phyloP scores from a whole-genome alignment of 2,113 vertebrate species.

The Thunnus thynnus region DNA sequence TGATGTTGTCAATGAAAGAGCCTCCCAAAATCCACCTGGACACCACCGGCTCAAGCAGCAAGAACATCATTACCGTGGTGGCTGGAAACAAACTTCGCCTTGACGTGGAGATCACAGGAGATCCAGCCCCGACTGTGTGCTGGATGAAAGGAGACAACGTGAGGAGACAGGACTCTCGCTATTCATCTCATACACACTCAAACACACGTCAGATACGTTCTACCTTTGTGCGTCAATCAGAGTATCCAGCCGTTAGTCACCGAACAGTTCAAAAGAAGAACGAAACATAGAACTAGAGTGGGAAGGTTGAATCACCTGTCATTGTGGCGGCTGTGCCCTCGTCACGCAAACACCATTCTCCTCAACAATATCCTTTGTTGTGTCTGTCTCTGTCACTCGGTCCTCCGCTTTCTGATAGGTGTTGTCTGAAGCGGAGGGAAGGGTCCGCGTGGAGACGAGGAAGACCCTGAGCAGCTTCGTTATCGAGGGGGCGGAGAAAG shows the following conservation, averaged over 20 bases:
- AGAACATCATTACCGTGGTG: slow-evolving; percentile 89
- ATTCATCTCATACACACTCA: slow-evolving; percentile 17
- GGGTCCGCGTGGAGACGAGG: slow-evolving; percentile 85
- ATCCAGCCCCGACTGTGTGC: slow-evolving; percentile 87
- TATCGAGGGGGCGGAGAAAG: slow-evolving; percentile 88
- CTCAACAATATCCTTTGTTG: slow-evolving; percentile 10
- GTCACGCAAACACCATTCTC: not conserved
- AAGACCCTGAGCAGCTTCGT: slow-evolving; percentile 88
- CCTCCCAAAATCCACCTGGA: slow-evolving; percentile 95
- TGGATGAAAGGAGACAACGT: slow-evolving; percentile 88
- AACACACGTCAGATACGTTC: slow-evolving; percentile 13
- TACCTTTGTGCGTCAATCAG: slow-evolving; percentile 50
- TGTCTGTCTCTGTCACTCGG: not conserved
- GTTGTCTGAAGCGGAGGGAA: slow-evolving; percentile 82
- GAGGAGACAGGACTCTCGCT: slow-evolving; percentile 49
- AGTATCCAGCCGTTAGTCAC: slow-evolving; percentile 30
- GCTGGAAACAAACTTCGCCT: slow-evolving; percentile 93
- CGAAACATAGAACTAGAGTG: slow-evolving; percentile 28
- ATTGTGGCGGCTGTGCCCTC: slow-evolving; percentile 1
- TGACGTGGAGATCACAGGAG: slow-evolving; percentile 90
- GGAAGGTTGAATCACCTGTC: slow-evolving; percentile 49
- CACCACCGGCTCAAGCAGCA: slow-evolving; percentile 79
- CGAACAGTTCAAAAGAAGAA: slow-evolving; percentile 17
- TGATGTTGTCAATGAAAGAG: slow-evolving; percentile 77
- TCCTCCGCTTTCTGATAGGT: slow-evolving; percentile 70